Evolutionary conservation across 2,888 invertebrate genomes (phyloP), one percentile per base, ranked within the genome.

Genomic region (Phymatocera aterrima): DNA sequence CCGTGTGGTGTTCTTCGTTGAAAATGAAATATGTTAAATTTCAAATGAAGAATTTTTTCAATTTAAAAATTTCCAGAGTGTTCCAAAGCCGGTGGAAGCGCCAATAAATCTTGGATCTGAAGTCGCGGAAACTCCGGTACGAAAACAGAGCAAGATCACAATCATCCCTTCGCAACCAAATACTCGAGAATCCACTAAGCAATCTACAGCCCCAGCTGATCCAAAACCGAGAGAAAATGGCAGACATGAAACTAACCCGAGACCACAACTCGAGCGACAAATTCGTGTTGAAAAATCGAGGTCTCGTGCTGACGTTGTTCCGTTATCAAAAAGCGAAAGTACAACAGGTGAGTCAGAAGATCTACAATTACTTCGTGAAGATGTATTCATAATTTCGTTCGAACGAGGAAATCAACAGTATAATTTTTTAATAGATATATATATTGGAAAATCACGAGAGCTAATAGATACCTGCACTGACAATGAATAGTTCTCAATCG

Each of bases 81-180:
- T 90, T 46, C 86, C 90, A 46, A 90, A 90, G 77, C 85, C 89
- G 18, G 85, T 81, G 18, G 88, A 88, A 54, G 79, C 80, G 15
- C 80, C 83, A 72, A 79, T 84, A n/a, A n/a, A n/a, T 24, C 18
- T 28, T 31, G 79, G 83, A 57, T 78, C 85, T 51, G 81, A 83
- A 70, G 40, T 80, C 40, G 86, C 78, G 34, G 80, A 82, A 28
- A 78, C 83, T 6, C 84, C 84, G 60, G 78, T 80, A 0, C 86
- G 90, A 31, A 91, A 91, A 83, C 90, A 89, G 82, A 91, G 90
- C 84, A 91, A 91, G 87, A 90, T 91, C 83, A 91, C 90, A 77
- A 91, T 91, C 84, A 88, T 91, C 78, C 91, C 91, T n/a, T 87
- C 90, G 46, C 89, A 90, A 81, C 88, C 90, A 61, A 87, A 87